Base-by-base conservation (phyloP, 2,888 invertebrate genomes). In the Aspidiotus destructor region DNA sequence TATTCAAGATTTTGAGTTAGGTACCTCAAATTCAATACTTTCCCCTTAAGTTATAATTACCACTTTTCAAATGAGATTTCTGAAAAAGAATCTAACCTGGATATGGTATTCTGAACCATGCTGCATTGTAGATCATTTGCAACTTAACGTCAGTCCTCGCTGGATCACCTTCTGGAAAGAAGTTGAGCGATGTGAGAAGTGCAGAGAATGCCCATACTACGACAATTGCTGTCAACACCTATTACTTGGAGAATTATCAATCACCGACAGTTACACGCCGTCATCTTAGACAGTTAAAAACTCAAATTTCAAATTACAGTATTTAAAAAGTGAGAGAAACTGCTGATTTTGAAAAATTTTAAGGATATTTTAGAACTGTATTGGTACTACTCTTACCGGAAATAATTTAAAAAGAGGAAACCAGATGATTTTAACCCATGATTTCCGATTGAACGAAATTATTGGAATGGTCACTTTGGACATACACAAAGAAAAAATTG, bases 21-120 rank as follows among this genome's bases (percentile, higher is more conserved):
- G 28, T 28, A 28, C 28, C 5, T 28, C 28, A 28, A 28, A 28
- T 28, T 3, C 1, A 28, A 28, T 28, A 3, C 2, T 28, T 28
- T 5, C 28, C 5, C 28, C n/a, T n/a, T n/a, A n/a, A n/a, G n/a
- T n/a, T 28, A 28, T 28, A 5, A 28, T 28, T 28, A 28, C 28
- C 28, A 28, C 28, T 28, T 28, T 28, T 28, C 5, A 28, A 28
- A 28, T 28, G 28, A 28, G 28, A 1, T 28, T 28, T 28, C 28
- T 28, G 28, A 28, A 28, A 28, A 28, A 28, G 5, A 5, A 28
- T 28, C 44, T 71, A 76, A 85, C 85, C 87, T 72, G 91, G 90
- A 78, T 89, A 89, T 0, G 90, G 89, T 13, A 91, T 74, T 41
- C 88, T 80, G 75, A 91, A 87, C 90, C 90, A 91, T 0, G 86